Percentiles rank a stretch among this genome's conserved stretches.
Conservation (phyloP, 2,888 invertebrate species). For the Ormyrus rosae region DNA sequence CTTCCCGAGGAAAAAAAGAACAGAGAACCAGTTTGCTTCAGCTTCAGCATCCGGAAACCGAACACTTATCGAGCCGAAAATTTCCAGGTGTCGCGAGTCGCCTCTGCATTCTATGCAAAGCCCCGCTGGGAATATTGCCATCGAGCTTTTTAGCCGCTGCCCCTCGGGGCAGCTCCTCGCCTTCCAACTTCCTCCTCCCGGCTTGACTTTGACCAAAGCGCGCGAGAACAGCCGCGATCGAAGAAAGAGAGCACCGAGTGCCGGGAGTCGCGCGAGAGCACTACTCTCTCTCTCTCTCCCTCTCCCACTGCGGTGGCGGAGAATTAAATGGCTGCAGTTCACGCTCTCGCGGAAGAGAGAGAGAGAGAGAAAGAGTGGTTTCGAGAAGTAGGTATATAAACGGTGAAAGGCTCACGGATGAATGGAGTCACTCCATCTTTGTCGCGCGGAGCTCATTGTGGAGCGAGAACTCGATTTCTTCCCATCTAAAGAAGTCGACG, state of each 20-base stretch:
- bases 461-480: constrained; percentile 46
- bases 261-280: too few species aligned
- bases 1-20: too few species aligned
- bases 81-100: background rate
- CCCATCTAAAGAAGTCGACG: constrained; percentile 33
- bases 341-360: background rate
- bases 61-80: constrained; percentile 18
- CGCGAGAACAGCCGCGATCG: background rate
- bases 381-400: constrained; percentile 52
- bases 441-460: constrained; percentile 46
- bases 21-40: too few species aligned
- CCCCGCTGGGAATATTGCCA: background rate
- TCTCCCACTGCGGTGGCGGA: background rate
- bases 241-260: background rate
- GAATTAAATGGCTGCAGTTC: constrained; percentile 30
- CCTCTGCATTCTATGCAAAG: background rate
- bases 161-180: too few species aligned
- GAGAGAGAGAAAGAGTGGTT: constrained; percentile 1
- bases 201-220: background rate
- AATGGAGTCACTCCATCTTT: constrained; percentile 52
- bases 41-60: background rate
- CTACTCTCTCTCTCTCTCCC: too few species aligned
- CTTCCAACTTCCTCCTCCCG: too few species aligned
- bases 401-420: constrained; percentile 45
- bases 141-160: background rate